Base-by-base conservation (phyloP, 2,113 vertebrate genomes). In the Oxygymnocypris stewartii region DNA sequence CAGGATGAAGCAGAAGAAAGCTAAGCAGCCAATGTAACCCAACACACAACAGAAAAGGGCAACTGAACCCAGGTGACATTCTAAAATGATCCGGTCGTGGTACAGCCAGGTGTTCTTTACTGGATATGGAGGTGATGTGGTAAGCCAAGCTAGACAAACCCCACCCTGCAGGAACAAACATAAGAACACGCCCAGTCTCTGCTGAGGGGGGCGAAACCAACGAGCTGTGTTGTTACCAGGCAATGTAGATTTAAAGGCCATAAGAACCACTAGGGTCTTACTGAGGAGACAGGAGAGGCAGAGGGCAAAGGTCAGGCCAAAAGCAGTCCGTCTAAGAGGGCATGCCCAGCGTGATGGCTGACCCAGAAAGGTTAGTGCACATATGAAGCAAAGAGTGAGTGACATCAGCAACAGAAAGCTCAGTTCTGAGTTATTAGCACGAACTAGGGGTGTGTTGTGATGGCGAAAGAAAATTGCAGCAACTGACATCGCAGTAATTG, bases 381-480 rank as follows among this genome's bases (percentile, higher is more conserved):
- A 96, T 73, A 96, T 89, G 89, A 96, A 96, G 83, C 94, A 95
- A 67, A 95, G 82, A 35, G 84, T 92, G 86, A 96, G 90, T 3
- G 95, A 95, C 77, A 95, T 87, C 87, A 96, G 84, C 87, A 96
- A 89, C 85, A 95, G 89, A 89, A 95, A 95, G 88, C 95, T 96
- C 83, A 96, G 84, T 79, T 93, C 91, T 9, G 93, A 94, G 89
- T 96, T 96, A 88, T 94, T 96, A 76, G 94, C 94, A 44, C 89
- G 92, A 37, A 96, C 95, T 4, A 96, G 92, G 0, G 95, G 94
- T 0, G 93, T 94, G 37, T 84, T 82, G 69, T 88, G 90, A 88
- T 95, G 82, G 65, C 51, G 92, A 57, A 93, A 89, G 88, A 95
- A 95, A 84, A 95, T 88, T 16, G 88, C 87, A 16, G 91, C 79